A percentile compares a stretch with the other conserved stretches of the same genome.
phyloP scores from a whole-genome alignment of 2,113 vertebrate genomes.

The Oryzias curvinotus region DNA sequence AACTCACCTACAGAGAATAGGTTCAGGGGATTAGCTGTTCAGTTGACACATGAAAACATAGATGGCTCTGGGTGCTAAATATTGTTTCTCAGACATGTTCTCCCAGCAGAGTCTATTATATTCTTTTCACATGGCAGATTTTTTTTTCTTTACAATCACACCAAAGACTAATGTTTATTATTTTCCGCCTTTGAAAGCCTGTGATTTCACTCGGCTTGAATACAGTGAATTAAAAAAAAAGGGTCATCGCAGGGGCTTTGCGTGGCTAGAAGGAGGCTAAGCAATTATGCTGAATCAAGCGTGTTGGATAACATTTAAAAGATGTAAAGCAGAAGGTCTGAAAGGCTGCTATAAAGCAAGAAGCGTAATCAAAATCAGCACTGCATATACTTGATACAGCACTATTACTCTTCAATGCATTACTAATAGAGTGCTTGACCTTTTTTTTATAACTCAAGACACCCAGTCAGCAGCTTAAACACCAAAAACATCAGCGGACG shows the following conservation, averaged over 20 bases:
- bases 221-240: neutral
- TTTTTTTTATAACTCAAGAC: constrained; percentile 26
- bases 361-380: constrained; percentile 7
- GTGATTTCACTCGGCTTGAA: too few species aligned
- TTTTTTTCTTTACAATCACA: too few species aligned
- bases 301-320: constrained; percentile 3
- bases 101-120: too few species aligned
- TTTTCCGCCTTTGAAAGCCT: neutral
- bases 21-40: too few species aligned
- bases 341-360: neutral
- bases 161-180: neutral
- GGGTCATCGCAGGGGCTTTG: neutral
- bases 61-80: too few species aligned
- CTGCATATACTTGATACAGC: neutral
- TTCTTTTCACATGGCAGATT: too few species aligned
- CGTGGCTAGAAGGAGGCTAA: neutral
- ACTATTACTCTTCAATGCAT: constrained; percentile 11
- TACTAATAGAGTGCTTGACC: constrained; percentile 55
- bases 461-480: constrained; percentile 50
- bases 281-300: neutral
- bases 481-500: constrained; percentile 26
- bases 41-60: too few species aligned
- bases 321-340: neutral
- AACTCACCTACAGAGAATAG: too few species aligned
- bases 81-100: too few species aligned